A percentile compares a stretch with the other conserved stretches of the same genome.
Evolutionary conservation across 2,797 vertebrate genomes (phyloP).

Genomic region (Acipenser oxyrinchus): DNA sequence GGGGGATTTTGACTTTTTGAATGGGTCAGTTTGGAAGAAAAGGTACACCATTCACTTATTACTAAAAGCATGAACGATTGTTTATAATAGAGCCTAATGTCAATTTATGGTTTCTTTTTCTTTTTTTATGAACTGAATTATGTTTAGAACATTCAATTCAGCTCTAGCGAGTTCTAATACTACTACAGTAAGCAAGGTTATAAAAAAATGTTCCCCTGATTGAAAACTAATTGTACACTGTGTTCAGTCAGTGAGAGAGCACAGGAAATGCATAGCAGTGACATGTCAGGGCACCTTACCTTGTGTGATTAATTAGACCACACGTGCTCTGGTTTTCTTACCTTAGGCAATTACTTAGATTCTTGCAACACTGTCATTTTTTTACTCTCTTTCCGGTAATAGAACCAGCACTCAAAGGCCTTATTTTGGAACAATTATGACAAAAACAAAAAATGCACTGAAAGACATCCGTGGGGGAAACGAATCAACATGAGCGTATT

Average conservation of each 20-base stretch:
- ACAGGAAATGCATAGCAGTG: slow-evolving; percentile 13
- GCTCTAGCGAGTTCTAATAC: neutral
- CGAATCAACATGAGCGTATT: too few relatives aligned
- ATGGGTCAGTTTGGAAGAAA: too few relatives aligned
- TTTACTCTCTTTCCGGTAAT: slow-evolving; percentile 10
- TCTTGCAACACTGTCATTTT: slow-evolving; percentile 7
- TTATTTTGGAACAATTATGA: slow-evolving; percentile 4
- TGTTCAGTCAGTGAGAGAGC: neutral
- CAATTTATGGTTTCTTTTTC: too few relatives aligned
- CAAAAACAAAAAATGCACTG: too few relatives aligned
- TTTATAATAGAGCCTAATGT: too few relatives aligned
- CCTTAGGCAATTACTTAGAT: slow-evolving; percentile 17
- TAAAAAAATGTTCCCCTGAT: slow-evolving; percentile 15
- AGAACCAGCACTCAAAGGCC: slow-evolving; percentile 1
- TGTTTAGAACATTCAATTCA: too few relatives aligned
- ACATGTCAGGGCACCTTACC: slow-evolving; percentile 20
- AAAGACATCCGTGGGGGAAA: too few relatives aligned
- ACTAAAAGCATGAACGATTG: too few relatives aligned
- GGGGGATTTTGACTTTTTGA: too few relatives aligned
- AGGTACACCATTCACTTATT: too few relatives aligned
- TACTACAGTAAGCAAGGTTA: slow-evolving; percentile 9
- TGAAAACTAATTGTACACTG: neutral
- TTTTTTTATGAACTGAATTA: too few relatives aligned
- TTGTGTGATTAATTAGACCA: slow-evolving; percentile 21
- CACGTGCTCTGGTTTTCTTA: slow-evolving; percentile 7